Evolutionary conservation across 2,888 invertebrate genomes (phyloP), one percentile per base, ranked within the genome.

Genomic region (Aplocera efformata): DNA sequence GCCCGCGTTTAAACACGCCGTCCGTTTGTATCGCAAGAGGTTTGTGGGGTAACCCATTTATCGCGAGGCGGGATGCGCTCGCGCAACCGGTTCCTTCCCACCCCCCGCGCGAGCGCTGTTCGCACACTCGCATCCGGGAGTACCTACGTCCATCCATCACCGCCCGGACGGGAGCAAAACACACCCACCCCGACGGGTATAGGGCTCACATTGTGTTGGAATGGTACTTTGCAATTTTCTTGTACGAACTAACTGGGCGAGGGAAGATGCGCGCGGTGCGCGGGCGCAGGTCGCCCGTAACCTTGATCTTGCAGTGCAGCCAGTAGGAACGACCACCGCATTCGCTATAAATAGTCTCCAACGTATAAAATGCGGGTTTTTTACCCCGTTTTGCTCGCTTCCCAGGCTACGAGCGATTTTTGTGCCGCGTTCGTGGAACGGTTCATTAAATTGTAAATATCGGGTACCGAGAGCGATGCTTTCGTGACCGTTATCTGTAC

Each of bases 1-100:
- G 45, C 44, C 42, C 37, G 50, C 54, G 43, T 45, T 54, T 45
- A 50, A 50, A 53, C 55, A 53, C 50, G 45, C 50, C 32, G 35
- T 21, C 44, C 62, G 73, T 83, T 74, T 81, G 68, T 83, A 77
- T 79, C 72, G 72, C 80, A 85, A 79, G 84, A 80, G 85, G 85
- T 86, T 70, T 86, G 83, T 86, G 79, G 86, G 83, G 82, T 81
- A 85, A 86, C 85, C 86, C 79, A 85, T 85, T 84, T 85, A 79
- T 63, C 63, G 76, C 75, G 57, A 69, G 63, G 72, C 70, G 75
- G 74, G 68, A 64, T 63, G 67, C 58, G 60, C 58, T 55, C 38
- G 49, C 63, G 70, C 70, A 69, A 81, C 83, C 83, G 82, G 80
- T 82, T 71, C 54, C 60, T 56, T 42, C 56, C 56, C 63, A 52